Evolutionary conservation across 2,888 invertebrate species (phyloP).

Genomic region (Folsomia manolachei): DNA sequence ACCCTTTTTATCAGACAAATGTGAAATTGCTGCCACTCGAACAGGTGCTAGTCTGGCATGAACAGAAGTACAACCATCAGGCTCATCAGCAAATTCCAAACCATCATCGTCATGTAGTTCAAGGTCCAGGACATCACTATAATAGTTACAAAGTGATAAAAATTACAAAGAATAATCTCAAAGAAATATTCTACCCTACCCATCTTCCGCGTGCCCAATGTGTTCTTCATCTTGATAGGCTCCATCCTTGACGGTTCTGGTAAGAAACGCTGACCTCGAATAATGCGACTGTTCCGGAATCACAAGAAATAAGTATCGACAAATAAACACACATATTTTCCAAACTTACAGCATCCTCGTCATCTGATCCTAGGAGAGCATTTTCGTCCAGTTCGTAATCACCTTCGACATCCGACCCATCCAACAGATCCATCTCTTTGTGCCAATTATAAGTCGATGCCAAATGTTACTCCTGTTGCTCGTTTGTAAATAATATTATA

Average conservation of each 20-base stretch:
- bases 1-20: background rate
- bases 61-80: background rate
- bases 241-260: background rate
- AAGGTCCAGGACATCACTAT: conserved; percentile 31
- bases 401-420: conserved; percentile 45
- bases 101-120: conserved; percentile 41
- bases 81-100: conserved; percentile 26
- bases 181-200: background rate
- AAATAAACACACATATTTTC: conserved; percentile 5
- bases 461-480: no score
- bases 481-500: no score
- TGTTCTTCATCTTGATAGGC: background rate
- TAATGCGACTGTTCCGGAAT: background rate
- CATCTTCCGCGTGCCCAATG: background rate
- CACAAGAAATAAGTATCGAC: background rate
- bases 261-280: background rate
- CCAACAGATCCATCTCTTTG: conserved; percentile 44
- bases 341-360: conserved; percentile 36
- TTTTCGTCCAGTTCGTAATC: conserved; percentile 44
- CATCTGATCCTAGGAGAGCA: conserved; percentile 44
- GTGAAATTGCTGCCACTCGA: conserved; percentile 5
- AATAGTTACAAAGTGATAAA: conserved; percentile 9
- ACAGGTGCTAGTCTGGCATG: conserved; percentile 6
- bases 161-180: background rate
- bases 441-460: background rate